A percentile compares a stretch with the other conserved stretches of the same genome.
Conservation (phyloP, 1,140 invertebrate genomes). For the Drosophila pruinosa region DNA sequence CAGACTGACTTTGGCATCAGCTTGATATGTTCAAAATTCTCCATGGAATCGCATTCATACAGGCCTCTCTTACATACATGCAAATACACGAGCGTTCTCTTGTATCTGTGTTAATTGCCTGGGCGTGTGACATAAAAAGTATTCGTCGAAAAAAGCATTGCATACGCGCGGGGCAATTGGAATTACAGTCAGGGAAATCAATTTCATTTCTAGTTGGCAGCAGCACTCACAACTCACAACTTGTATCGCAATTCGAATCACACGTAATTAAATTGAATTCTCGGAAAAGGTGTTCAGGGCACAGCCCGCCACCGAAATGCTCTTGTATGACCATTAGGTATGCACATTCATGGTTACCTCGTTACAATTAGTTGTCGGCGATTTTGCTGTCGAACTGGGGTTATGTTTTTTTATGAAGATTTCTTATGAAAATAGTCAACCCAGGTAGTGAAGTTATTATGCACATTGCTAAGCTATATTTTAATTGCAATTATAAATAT, state of each 20-base stretch:
- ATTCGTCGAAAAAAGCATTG: slow-evolving; percentile 25
- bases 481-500: no score
- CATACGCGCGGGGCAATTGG: slow-evolving; percentile 35
- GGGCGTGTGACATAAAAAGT: slow-evolving; percentile 45
- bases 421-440: neutral
- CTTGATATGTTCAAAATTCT: slow-evolving; percentile 55
- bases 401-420: neutral
- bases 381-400: neutral
- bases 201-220: slow-evolving; percentile 67
- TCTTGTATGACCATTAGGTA: neutral
- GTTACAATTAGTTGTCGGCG: neutral
- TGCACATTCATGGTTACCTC: neutral
- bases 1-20: slow-evolving; percentile 32
- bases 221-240: slow-evolving; percentile 5
- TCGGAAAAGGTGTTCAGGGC: neutral
- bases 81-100: slow-evolving; percentile 10
- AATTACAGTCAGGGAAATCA: slow-evolving; percentile 40
- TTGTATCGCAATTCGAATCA: slow-evolving; percentile 38
- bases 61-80: slow-evolving; percentile 13
- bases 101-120: slow-evolving; percentile 68
- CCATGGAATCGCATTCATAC: slow-evolving; percentile 55
- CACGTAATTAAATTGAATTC: slow-evolving; percentile 55
- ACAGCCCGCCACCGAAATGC: neutral
- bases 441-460: no score
- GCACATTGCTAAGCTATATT: no score